Percentiles rank a stretch among this genome's conserved stretches.
Evolutionary conservation across 2,113 vertebrate genomes (phyloP).

Genomic region (Caracal caracal): DNA sequence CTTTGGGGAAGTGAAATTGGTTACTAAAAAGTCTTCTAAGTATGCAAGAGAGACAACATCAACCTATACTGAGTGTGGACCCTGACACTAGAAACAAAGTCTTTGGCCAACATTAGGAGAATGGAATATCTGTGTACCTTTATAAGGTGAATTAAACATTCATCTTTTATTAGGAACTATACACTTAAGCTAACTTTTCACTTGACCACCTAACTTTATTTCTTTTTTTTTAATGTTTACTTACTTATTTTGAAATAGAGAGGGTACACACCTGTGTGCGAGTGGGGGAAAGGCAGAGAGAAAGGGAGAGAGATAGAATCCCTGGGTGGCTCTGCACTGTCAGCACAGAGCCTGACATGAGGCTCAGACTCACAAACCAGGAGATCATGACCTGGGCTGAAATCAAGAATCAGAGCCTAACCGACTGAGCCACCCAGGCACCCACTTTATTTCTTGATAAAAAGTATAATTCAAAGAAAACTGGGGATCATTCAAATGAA

Average conservation of each 20-base stretch:
- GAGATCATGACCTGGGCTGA: too few relatives aligned
- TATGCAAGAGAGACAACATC: not conserved
- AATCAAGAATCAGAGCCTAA: too few relatives aligned
- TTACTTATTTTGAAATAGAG: too few relatives aligned
- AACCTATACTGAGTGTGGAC: fast-evolving
- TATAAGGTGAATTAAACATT: not conserved
- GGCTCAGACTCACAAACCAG: too few relatives aligned
- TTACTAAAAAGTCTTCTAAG: not conserved
- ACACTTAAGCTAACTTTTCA: not conserved
- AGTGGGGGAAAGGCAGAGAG: too few relatives aligned
- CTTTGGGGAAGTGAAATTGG: not conserved
- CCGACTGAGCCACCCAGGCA: too few relatives aligned
- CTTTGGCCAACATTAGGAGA: not conserved
- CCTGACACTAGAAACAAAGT: not conserved
- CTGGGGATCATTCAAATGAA: not conserved
- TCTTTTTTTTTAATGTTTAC: not conserved
- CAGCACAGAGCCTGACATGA: too few relatives aligned
- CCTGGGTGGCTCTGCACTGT: too few relatives aligned
- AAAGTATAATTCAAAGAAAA: not conserved
- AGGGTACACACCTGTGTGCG: too few relatives aligned
- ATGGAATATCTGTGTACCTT: not conserved
- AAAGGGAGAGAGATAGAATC: too few relatives aligned
- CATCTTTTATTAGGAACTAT: not conserved
- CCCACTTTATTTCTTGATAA: not conserved
- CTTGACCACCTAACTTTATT: not conserved